These are phyloP conservation scores for Empidonax traillii DNA, from an alignment of 2,113 vertebrate species.

Conservation along the genomic window DNA sequence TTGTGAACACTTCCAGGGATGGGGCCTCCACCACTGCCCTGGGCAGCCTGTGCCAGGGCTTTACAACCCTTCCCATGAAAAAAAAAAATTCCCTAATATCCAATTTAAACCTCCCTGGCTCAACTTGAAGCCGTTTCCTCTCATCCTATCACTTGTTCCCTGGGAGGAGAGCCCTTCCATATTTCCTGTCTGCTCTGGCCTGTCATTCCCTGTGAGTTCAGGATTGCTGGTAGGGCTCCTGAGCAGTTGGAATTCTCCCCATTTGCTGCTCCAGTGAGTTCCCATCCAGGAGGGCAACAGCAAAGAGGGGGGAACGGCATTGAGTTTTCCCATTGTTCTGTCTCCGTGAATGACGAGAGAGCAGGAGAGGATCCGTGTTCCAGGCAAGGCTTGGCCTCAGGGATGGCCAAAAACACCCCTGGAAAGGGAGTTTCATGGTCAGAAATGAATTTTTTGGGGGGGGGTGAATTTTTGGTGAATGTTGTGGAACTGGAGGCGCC, in stretches of 20 bases:
- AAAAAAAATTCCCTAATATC: neutral
- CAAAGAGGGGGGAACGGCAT: neutral
- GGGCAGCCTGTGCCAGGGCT: neutral
- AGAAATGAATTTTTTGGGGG: neutral
- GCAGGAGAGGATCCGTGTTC: neutral
- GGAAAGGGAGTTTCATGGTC: neutral
- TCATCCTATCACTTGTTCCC: neutral
- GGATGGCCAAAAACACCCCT: neutral
- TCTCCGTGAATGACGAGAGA: neutral
- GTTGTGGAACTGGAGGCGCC: neutral
- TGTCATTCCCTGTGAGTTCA: accelerated
- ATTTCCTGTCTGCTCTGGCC: neutral
- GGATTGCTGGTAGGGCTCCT: neutral
- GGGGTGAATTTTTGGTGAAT: neutral
- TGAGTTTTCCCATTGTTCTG: accelerated
- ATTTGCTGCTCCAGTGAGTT: neutral
- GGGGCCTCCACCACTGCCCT: neutral
- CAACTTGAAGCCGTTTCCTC: neutral
- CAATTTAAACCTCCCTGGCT: neutral
- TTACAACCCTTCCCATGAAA: neutral
- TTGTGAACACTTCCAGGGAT: neutral
- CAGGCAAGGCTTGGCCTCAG: neutral
- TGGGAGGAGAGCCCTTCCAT: neutral
- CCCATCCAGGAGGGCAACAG: neutral
- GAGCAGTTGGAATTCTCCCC: neutral